These are phyloP conservation scores for Sebastiscus albofasciatus DNA, from an alignment of 2,797 vertebrate species.

Conservation along the genomic window DNA sequence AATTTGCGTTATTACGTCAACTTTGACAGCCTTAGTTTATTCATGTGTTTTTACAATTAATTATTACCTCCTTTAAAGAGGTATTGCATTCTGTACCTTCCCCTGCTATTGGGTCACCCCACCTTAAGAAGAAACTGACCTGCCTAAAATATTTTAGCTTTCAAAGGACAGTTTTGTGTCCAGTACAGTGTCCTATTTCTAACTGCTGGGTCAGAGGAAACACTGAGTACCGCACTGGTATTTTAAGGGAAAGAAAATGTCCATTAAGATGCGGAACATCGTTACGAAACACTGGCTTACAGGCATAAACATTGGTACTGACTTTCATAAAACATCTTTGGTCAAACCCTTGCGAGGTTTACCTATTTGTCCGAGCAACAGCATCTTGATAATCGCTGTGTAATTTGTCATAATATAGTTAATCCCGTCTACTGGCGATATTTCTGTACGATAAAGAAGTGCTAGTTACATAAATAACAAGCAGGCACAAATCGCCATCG, in stretches of 20 bases:
- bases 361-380: not conserved
- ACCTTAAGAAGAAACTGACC: constrained; percentile 4
- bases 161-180: not conserved
- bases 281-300: not conserved
- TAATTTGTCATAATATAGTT: not conserved
- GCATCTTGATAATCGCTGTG: not conserved
- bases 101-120: not conserved
- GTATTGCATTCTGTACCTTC: not conserved
- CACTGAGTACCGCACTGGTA: not conserved
- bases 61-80: not conserved
- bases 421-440: not conserved
- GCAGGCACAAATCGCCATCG: not conserved
- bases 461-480: not conserved
- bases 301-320: not conserved
- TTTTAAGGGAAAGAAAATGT: constrained; percentile 2
- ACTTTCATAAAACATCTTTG: not conserved
- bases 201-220: constrained; percentile 5
- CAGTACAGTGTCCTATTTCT: constrained; percentile 11
- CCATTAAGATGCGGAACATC: not conserved
- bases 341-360: not conserved
- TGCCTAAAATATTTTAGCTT: not conserved
- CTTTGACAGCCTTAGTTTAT: not conserved
- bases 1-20: no score
- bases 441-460: not conserved
- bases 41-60: not conserved